Evolutionary conservation across 2,113 vertebrate species (phyloP).

Genomic region (Plotosus lineatus): DNA sequence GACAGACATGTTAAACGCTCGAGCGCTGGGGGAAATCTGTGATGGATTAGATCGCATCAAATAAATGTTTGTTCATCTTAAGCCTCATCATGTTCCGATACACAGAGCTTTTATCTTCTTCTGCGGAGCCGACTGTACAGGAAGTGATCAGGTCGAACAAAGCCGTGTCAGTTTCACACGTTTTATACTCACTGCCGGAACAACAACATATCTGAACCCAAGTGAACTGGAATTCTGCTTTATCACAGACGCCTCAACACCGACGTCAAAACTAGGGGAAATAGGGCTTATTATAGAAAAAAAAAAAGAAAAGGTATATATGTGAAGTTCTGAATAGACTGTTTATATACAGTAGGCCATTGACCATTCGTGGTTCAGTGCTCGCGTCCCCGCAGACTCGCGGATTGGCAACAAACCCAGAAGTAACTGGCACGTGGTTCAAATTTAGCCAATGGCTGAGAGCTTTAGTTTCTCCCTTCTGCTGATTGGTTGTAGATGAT

Average conservation of each 20-base stretch:
- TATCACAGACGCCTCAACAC: background rate
- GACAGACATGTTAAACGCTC: constrained; percentile 43
- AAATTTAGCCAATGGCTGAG: too few species aligned
- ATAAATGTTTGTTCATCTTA: constrained; percentile 40
- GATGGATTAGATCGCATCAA: constrained; percentile 41
- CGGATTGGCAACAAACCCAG: too few species aligned
- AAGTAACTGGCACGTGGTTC: too few species aligned
- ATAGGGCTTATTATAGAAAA: background rate
- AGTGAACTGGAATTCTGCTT: background rate
- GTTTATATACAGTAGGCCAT: too few species aligned
- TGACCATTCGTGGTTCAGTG: too few species aligned
- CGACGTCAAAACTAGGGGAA: background rate
- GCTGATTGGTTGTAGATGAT: too few species aligned
- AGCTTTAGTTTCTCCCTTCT: too few species aligned
- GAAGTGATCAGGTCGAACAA: background rate
- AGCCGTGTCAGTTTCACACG: background rate
- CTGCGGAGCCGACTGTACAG: background rate
- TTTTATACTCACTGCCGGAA: constrained; percentile 7
- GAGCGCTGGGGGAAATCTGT: constrained; percentile 20
- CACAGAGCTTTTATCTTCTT: constrained; percentile 23
- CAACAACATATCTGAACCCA: background rate
- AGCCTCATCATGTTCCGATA: constrained; percentile 21
- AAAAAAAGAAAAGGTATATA: too few species aligned
- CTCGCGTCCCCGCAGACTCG: too few species aligned
- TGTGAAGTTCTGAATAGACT: too few species aligned